Conservation (phyloP, 2,888 invertebrate species). For the Drosophila fulvimacula region DNA sequence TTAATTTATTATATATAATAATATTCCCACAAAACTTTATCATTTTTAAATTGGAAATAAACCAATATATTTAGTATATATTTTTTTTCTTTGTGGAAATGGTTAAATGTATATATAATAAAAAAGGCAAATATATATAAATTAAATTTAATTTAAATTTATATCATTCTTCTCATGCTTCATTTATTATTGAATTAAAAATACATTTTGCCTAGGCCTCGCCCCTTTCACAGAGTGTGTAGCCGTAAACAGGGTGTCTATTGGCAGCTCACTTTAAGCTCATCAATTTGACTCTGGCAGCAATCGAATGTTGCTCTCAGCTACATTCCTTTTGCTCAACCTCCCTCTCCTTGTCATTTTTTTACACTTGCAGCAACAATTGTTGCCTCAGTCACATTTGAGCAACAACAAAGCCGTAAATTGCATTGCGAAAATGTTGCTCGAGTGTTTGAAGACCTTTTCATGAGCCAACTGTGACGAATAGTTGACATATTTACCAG, state of each 20-base stretch:
- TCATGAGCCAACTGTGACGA: constrained; percentile 23
- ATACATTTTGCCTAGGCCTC: background rate
- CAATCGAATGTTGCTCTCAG: background rate
- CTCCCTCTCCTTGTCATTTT: background rate
- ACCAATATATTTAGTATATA: no score
- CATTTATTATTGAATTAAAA: background rate
- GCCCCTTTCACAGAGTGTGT: background rate
- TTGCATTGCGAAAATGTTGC: constrained; percentile 33
- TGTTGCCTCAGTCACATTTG: constrained; percentile 17
- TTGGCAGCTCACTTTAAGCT: background rate
- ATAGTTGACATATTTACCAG: constrained; percentile 30
- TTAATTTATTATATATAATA: no score
- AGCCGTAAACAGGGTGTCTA: constrained; percentile 1
- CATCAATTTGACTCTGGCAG: background rate
- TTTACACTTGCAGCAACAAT: constrained; percentile 21
- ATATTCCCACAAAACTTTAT: no score
- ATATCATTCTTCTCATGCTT: background rate
- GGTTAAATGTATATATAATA: no score
- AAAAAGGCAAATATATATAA: no score
- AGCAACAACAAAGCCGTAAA: constrained; percentile 29
- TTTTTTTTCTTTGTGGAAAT: no score
- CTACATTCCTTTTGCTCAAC: background rate
- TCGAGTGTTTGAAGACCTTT: constrained; percentile 29
- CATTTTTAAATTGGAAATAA: no score
- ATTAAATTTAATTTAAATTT: background rate